phyloP scores from a whole-genome alignment of 1,140 invertebrate genomes.

The Ceratosolen solmsi region DNA sequence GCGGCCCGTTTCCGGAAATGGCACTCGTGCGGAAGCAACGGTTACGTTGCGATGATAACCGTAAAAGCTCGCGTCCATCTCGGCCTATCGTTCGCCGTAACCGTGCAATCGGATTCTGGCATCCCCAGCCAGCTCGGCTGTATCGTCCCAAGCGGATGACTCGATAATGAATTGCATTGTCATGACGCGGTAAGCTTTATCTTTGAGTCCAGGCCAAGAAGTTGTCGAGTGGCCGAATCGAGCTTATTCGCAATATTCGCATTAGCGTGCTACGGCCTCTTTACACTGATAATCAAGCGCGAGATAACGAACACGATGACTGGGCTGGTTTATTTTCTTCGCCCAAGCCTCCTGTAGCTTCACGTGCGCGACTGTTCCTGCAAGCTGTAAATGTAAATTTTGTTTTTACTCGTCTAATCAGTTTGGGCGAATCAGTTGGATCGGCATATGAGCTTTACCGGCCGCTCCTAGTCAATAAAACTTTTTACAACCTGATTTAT shows the following conservation, averaged over 20 bases:
- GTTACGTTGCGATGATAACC: neutral
- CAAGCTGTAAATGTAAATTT: conserved; percentile 24
- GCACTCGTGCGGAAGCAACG: neutral
- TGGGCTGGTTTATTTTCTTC: conserved; percentile 14
- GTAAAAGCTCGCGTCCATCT: conserved; percentile 12
- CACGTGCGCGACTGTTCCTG: neutral
- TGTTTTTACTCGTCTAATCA: conserved; percentile 36
- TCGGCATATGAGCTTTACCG: neutral
- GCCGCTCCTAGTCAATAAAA: conserved; percentile 11
- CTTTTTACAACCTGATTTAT: conserved; percentile 32
- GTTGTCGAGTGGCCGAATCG: neutral
- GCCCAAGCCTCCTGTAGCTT: neutral
- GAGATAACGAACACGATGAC: conserved; percentile 7
- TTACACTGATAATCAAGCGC: conserved; percentile 12
- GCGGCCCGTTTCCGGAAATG: neutral
- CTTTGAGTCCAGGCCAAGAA: conserved; percentile 29
- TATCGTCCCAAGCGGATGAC: neutral
- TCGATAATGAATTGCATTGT: conserved; percentile 30
- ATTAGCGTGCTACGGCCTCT: neutral
- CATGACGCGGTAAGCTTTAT: neutral
- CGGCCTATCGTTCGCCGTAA: neutral
- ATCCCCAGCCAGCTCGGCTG: too few relatives aligned
- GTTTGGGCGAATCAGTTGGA: neutral
- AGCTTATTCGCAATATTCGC: neutral
- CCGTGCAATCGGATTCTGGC: too few relatives aligned